These are phyloP conservation scores for Holothuria scabra DNA, from an alignment of 53 echinoderm and acorn worm genomes.

Conservation along the genomic window DNA sequence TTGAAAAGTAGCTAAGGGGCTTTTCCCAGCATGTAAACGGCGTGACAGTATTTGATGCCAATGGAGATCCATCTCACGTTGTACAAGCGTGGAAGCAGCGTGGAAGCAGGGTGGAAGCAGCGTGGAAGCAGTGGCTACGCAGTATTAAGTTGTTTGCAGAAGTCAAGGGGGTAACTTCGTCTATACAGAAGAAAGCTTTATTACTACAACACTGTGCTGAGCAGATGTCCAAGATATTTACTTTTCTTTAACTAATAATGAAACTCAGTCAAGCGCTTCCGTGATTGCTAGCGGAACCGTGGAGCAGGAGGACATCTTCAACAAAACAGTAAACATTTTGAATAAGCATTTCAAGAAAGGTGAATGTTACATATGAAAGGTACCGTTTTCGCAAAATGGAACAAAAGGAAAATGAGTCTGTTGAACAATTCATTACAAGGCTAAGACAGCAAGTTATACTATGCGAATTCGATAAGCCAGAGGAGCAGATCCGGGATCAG, in stretches of 20 bases:
- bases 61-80: background rate
- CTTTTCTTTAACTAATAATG: slow-evolving; percentile 35
- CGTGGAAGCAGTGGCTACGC: slow-evolving; percentile 58
- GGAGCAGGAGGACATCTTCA: too few species aligned
- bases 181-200: slow-evolving; percentile 40
- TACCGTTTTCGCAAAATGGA: slow-evolving; percentile 52
- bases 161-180: slow-evolving; percentile 43
- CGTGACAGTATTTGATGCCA: slow-evolving; percentile 3
- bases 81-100: slow-evolving; percentile 51
- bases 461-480: slow-evolving; percentile 45
- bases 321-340: slow-evolving; percentile 38
- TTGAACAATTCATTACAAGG: slow-evolving; percentile 55
- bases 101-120: too few species aligned
- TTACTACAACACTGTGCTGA: slow-evolving; percentile 63
- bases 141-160: slow-evolving; percentile 48
- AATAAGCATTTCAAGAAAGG: slow-evolving; percentile 53
- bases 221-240: slow-evolving; percentile 55
- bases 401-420: slow-evolving; percentile 42
- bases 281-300: too few species aligned
- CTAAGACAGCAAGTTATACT: slow-evolving; percentile 53
- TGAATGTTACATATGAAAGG: slow-evolving; percentile 52
- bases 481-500: slow-evolving; percentile 4
- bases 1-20: too few species aligned
- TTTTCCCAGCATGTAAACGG: too few species aligned
- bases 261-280: background rate